These are phyloP conservation scores for Ochotona princeps DNA, from an alignment of 2,113 vertebrate genomes.

Conservation along the genomic window DNA sequence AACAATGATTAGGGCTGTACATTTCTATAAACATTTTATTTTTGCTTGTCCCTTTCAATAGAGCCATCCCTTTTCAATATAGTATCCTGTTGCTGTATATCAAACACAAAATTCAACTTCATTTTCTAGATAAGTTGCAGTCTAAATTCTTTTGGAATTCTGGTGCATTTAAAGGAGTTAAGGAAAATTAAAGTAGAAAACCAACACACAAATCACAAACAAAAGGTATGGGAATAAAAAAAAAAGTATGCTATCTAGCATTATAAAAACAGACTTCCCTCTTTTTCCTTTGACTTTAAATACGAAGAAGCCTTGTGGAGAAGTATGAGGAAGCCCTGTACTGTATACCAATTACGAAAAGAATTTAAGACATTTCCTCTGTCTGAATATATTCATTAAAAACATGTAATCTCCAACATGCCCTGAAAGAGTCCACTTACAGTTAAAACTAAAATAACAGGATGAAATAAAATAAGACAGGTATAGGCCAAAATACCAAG, in stretches of 20 bases:
- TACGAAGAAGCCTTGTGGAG: background rate
- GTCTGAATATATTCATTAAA: background rate
- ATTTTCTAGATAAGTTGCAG: constrained; percentile 3
- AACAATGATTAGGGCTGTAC: background rate
- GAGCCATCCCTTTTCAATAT: constrained; percentile 1
- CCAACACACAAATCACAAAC: background rate
- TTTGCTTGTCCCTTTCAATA: background rate
- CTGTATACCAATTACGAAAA: background rate
- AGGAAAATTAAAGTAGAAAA: constrained; percentile 38
- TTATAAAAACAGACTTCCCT: background rate
- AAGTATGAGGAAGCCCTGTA: background rate
- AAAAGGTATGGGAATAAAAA: background rate
- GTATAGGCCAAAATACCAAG: constrained; percentile 13
- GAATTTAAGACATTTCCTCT: background rate
- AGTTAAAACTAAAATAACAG: background rate
- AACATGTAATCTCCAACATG: background rate
- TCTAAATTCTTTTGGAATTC: constrained; percentile 30
- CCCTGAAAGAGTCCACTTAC: background rate
- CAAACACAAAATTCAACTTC: constrained; percentile 28
- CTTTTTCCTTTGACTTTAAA: background rate
- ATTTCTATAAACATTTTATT: constrained; percentile 36
- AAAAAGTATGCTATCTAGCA: background rate
- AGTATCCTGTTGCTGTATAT: background rate
- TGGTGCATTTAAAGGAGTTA: constrained; percentile 22
- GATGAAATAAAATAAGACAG: background rate